phyloP scores from a whole-genome alignment of 2,113 vertebrate genomes.

The Mesoclemmys tuberculata region DNA sequence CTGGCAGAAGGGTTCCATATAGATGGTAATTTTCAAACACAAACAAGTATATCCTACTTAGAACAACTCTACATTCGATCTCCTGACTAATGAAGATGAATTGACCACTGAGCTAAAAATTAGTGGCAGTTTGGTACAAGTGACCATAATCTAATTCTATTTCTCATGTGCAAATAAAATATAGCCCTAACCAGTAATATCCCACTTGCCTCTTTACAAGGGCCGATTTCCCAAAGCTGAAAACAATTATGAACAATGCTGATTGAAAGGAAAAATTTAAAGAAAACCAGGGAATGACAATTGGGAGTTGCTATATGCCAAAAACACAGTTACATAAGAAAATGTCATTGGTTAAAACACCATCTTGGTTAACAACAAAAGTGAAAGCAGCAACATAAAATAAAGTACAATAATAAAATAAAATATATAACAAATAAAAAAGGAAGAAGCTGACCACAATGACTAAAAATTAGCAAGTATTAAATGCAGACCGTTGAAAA shows the following conservation, averaged over 20 bases:
- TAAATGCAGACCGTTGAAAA: background rate
- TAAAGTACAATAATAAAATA: no score
- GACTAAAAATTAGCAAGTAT: background rate
- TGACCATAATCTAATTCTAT: background rate
- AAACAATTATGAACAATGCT: background rate
- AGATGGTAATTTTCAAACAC: background rate
- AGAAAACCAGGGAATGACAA: background rate
- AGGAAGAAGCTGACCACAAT: background rate
- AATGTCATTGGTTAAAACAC: background rate
- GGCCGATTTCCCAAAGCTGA: rapidly evolving
- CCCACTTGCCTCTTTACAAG: rapidly evolving
- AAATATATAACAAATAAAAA: background rate
- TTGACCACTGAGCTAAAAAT: rapidly evolving
- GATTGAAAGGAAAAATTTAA: background rate
- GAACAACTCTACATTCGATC: background rate
- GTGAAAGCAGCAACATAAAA: background rate
- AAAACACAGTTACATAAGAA: background rate
- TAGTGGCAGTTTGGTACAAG: rapidly evolving
- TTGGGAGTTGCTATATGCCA: background rate
- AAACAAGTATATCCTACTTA: background rate
- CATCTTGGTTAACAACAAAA: background rate
- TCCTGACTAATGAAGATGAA: rapidly evolving
- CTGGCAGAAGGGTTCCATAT: no score
- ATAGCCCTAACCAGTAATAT: rapidly evolving
- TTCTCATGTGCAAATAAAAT: rapidly evolving